phyloP scores from a whole-genome alignment of 2,888 invertebrate genomes.

The Nemotelus nigrinus region DNA sequence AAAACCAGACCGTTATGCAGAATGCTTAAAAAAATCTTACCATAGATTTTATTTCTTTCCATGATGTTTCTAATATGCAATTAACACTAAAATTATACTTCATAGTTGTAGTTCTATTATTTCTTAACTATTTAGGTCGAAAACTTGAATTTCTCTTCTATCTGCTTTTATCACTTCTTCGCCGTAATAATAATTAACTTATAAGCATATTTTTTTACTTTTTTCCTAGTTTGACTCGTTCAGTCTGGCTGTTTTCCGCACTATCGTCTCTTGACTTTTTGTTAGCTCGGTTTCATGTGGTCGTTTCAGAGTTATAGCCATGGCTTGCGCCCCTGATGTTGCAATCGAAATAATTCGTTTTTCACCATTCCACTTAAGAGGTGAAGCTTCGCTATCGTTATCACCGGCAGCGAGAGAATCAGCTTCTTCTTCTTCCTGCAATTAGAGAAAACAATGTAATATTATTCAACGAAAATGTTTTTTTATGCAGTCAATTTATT shows the following conservation, averaged over 20 bases:
- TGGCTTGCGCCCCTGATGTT: background rate
- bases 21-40: slow-evolving; percentile 6
- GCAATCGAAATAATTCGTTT: background rate
- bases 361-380: slow-evolving; percentile 46
- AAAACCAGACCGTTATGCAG: background rate
- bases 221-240: slow-evolving; percentile 23
- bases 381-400: slow-evolving; percentile 44
- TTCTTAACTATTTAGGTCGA: background rate
- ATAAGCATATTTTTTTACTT: background rate
- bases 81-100: background rate
- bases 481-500: no score
- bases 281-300: slow-evolving; percentile 24
- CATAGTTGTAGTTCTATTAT: background rate
- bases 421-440: slow-evolving; percentile 48
- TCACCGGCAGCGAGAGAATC: slow-evolving; percentile 44
- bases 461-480: background rate
- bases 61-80: slow-evolving; percentile 9
- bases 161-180: slow-evolving; percentile 11
- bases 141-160: slow-evolving; percentile 13
- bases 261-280: slow-evolving; percentile 10
- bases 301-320: slow-evolving; percentile 36
- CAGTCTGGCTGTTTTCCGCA: slow-evolving; percentile 45
- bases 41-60: slow-evolving; percentile 20
- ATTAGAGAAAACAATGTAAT: slow-evolving; percentile 6
- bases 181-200: slow-evolving; percentile 25